Evolutionary conservation across 2,888 invertebrate genomes (phyloP).

Genomic region (Theodoxus fluviatilis): DNA sequence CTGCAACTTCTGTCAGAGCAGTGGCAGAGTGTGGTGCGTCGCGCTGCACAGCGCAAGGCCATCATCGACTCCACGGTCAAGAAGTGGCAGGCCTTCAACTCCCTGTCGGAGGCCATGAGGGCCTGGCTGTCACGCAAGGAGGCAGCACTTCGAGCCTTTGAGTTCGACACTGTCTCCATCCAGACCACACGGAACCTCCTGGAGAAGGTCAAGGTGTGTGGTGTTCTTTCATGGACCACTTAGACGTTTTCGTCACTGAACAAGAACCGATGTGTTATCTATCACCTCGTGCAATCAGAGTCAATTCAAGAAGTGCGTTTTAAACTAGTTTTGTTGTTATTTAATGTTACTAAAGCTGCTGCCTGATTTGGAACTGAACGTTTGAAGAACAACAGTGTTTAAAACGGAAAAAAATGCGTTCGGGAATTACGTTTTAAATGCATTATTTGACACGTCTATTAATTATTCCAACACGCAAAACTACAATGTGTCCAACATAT

Average conservation of each 20-base stretch:
- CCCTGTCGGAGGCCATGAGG: constrained; percentile 47
- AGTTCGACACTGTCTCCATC: constrained; percentile 49
- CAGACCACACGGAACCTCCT: constrained; percentile 50
- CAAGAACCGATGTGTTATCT: no score
- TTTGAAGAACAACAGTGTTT: no score
- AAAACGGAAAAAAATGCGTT: no score
- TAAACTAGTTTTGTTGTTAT: no score
- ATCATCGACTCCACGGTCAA: constrained; percentile 54
- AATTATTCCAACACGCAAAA: not conserved
- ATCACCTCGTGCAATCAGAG: no score
- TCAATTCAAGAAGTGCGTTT: no score
- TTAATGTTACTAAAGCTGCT: no score
- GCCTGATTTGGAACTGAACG: no score
- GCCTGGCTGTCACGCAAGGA: constrained; percentile 55
- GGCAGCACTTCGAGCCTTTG: constrained; percentile 45
- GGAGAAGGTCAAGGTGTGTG: constrained; percentile 49
- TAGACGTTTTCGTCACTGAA: no score
- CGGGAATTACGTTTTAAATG: no score
- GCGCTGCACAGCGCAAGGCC: constrained; percentile 58
- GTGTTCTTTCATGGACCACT: no score
- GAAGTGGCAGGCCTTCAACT: constrained; percentile 57
- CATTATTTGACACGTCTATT: no score
- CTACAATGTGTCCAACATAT: not conserved
- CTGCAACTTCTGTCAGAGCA: constrained; percentile 58
- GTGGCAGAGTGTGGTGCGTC: constrained; percentile 59